Evolutionary conservation across 2,797 vertebrate genomes (phyloP).

Genomic region (Takifugu ocellatus): DNA sequence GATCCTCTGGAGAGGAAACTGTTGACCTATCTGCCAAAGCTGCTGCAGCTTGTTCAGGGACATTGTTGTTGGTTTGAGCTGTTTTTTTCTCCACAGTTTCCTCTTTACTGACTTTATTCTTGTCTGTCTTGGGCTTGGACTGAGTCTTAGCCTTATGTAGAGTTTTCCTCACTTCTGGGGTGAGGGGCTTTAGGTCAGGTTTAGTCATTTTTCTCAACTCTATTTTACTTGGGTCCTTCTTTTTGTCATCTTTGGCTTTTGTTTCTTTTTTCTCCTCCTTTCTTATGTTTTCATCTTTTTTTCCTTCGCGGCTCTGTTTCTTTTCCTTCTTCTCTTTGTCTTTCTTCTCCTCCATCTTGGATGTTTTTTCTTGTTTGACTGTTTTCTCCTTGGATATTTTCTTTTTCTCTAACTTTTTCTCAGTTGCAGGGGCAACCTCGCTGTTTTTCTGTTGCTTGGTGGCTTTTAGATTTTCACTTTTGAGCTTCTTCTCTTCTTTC

Average conservation of each 20-base stretch:
- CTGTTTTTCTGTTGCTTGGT: constrained; percentile 84
- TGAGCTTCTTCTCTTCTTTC: constrained; percentile 82
- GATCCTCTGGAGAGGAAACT: constrained; percentile 94
- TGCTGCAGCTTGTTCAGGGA: constrained; percentile 53
- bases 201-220: constrained; percentile 90
- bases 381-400: constrained; percentile 87
- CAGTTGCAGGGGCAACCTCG: constrained; percentile 76
- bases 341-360: constrained; percentile 94
- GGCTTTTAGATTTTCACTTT: constrained; percentile 81
- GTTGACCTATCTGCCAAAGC: constrained; percentile 78
- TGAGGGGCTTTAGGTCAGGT: constrained; percentile 93
- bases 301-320: constrained; percentile 78
- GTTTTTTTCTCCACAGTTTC: constrained; percentile 75
- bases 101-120: constrained; percentile 83
- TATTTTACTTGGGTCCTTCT: constrained; percentile 84
- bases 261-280: constrained; percentile 91
- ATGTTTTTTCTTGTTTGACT: constrained; percentile 86
- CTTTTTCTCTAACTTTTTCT: constrained; percentile 86
- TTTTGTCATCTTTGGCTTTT: constrained; percentile 89
- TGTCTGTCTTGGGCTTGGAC: constrained; percentile 84
- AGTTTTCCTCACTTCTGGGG: constrained; percentile 95
- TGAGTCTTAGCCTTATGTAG: constrained; percentile 93
- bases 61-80: constrained; percentile 63
- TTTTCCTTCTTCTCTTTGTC: constrained; percentile 97
- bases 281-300: constrained; percentile 78